A percentile compares a stretch with the other conserved stretches of the same genome.
Evolutionary conservation across 2,797 vertebrate species (phyloP).

Genomic region (Cygnus olor): DNA sequence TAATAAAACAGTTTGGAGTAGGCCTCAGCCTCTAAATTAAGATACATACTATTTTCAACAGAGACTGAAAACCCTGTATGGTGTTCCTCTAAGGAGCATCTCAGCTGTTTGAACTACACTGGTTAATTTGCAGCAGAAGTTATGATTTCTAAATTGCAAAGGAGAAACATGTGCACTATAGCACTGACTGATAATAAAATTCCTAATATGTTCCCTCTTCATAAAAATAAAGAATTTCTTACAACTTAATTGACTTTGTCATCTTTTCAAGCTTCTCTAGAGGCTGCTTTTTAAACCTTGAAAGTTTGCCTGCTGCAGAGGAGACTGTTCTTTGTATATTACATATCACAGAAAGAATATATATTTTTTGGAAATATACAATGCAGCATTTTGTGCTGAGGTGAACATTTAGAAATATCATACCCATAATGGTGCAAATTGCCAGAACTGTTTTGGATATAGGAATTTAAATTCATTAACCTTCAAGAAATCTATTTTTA

Average conservation of each 20-base stretch:
- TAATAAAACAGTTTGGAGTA: neutral
- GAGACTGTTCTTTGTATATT: neutral
- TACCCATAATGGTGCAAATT: neutral
- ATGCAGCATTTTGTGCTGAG: neutral
- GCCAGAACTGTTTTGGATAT: neutral
- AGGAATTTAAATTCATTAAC: constrained; percentile 38
- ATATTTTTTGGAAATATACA: neutral
- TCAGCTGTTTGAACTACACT: neutral
- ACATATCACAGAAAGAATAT: neutral
- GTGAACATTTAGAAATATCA: constrained; percentile 29
- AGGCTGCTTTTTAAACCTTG: constrained; percentile 6
- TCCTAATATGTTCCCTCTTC: neutral
- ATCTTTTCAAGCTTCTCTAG: constrained; percentile 31
- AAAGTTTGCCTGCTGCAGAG: constrained; percentile 33
- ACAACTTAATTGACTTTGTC: constrained; percentile 50
- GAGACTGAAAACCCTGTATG: neutral
- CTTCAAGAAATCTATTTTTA: constrained; percentile 41
- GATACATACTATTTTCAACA: neutral
- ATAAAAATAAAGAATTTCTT: constrained; percentile 44
- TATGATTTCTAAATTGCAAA: constrained; percentile 32
- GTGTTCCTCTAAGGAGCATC: neutral
- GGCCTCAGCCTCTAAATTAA: neutral
- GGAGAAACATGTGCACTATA: neutral
- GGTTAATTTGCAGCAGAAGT: constrained; percentile 14
- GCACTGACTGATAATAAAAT: constrained; percentile 23